phyloP scores from a whole-genome alignment of 2,113 vertebrate species.

The Spizaetus ornatus region DNA sequence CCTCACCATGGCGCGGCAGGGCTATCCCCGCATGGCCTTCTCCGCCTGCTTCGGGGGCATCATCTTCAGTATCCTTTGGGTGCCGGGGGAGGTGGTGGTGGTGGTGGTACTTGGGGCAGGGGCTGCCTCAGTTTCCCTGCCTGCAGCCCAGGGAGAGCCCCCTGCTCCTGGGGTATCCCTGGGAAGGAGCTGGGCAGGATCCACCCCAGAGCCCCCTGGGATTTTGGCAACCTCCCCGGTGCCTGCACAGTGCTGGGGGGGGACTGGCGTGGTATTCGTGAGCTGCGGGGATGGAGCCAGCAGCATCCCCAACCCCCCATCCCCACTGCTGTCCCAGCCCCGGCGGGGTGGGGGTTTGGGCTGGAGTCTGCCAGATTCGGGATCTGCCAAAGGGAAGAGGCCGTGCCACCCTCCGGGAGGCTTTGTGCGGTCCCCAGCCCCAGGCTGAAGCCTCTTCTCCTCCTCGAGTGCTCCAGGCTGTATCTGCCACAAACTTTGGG shows the following conservation, averaged over 20 bases:
- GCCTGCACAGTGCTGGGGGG: rapidly evolving
- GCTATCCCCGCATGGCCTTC: conserved; percentile 96
- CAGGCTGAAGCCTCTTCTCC: background rate
- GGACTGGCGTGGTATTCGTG: background rate
- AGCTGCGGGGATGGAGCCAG: background rate
- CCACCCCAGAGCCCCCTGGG: background rate
- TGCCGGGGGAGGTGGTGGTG: background rate
- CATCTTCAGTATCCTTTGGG: conserved; percentile 95
- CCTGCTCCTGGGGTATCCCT: no score
- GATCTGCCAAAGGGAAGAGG: background rate
- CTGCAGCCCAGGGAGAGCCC: background rate
- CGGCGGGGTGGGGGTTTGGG: rapidly evolving
- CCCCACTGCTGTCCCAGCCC: background rate
- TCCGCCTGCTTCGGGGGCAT: conserved; percentile 96
- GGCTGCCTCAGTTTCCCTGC: background rate
- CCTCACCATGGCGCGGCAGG: conserved; percentile 91
- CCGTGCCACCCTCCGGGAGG: rapidly evolving
- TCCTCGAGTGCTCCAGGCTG: background rate
- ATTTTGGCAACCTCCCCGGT: rapidly evolving
- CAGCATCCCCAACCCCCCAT: rapidly evolving
- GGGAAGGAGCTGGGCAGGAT: background rate
- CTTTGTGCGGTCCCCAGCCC: background rate
- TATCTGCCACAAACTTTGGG: background rate
- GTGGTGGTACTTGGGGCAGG: background rate
- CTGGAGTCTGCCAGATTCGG: background rate